Percentiles rank a stretch among this genome's conserved stretches.
phyloP scores from a whole-genome alignment of 2,888 invertebrate species.

The Lepeophtheirus nordmannii region DNA sequence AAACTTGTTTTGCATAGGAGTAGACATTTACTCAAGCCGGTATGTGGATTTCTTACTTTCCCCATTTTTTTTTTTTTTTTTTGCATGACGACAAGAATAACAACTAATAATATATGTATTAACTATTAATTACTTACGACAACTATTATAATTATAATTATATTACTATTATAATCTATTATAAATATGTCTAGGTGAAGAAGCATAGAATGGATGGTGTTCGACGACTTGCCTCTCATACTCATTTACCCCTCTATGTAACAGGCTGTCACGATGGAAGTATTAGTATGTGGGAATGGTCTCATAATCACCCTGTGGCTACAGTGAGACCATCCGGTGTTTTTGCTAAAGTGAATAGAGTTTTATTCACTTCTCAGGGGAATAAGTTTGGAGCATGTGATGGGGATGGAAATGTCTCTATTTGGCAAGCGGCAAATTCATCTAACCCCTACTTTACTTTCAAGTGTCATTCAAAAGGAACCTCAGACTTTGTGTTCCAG shows the following conservation, averaged over 20 bases:
- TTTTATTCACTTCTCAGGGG: slow-evolving; percentile 76
- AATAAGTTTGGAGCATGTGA: slow-evolving; percentile 98
- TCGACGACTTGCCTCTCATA: slow-evolving; percentile 87
- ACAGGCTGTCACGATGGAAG: slow-evolving; percentile 92
- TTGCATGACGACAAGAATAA: no score
- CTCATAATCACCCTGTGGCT: slow-evolving; percentile 65
- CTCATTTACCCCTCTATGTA: slow-evolving; percentile 78
- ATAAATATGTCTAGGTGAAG: slow-evolving; percentile 59
- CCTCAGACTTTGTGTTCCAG: slow-evolving; percentile 90
- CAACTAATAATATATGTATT: no score
- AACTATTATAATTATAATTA: slow-evolving; percentile 4
- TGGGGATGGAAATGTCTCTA: slow-evolving; percentile 84
- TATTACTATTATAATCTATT: background rate
- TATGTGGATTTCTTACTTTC: slow-evolving; percentile 40
- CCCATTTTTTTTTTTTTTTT: no score
- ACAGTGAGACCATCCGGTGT: slow-evolving; percentile 21
- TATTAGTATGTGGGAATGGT: slow-evolving; percentile 96
- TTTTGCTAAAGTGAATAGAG: slow-evolving; percentile 57
- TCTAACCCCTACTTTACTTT: slow-evolving; percentile 74
- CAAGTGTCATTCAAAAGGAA: slow-evolving; percentile 91
- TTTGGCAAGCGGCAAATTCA: slow-evolving; percentile 71
- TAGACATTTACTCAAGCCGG: slow-evolving; percentile 88
- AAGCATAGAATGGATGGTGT: slow-evolving; percentile 89
- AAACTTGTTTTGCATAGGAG: slow-evolving; percentile 91
- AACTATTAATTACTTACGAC: no score